Base-by-base conservation (phyloP, 2,888 invertebrate genomes). In the Ecliptopera silaceata region DNA sequence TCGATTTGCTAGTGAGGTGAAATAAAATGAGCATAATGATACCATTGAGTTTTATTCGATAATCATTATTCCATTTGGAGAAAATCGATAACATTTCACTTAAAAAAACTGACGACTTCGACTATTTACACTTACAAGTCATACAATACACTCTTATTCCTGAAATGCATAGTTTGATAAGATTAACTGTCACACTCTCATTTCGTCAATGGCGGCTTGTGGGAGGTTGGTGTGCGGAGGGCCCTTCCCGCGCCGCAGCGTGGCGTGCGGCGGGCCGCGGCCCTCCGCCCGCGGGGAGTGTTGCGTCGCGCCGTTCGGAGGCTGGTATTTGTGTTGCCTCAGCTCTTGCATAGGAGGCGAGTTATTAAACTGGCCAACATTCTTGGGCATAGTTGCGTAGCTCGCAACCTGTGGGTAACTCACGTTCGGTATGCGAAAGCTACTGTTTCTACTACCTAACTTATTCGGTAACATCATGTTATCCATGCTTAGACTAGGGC, bases 151-250 rank as follows among this genome's bases (percentile, higher is more conserved):
- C 71, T 72, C 76, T 80, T 78, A 78, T 77, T 79, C 68, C 72
- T 69, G 76, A 78, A 78, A 80, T 77, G 74, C 71, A 76, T 70
- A 79, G 77, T 82, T 74, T 73, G 70, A 72, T 70, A 73, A 73
- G 67, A 80, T 82, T 80, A 79, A 82, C 70, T 82, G 95, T 97
- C 96, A 97, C 94, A 97, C 97, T 86, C 96, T 93, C 96, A 97
- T 97, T 91, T 97, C 97, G 83, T 95, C 96, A 88, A 96, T 96
- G 61, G 96, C 95, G 67, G 96, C 96, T 81, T 96, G 95, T 47
- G 95, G 96, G 82, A 96, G 94, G 80, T 92, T 92, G 75, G 94
- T 92, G 58, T 93, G 92, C 56, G 84, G 90, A 77, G 84, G 88
- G 72, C 74, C 66, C 59, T 86, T 90, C 12, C 88, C 87, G 63